Percentiles rank a stretch among this genome's conserved stretches.
Evolutionary conservation across 2,888 invertebrate genomes (phyloP).

Genomic region (Sesia apiformis): DNA sequence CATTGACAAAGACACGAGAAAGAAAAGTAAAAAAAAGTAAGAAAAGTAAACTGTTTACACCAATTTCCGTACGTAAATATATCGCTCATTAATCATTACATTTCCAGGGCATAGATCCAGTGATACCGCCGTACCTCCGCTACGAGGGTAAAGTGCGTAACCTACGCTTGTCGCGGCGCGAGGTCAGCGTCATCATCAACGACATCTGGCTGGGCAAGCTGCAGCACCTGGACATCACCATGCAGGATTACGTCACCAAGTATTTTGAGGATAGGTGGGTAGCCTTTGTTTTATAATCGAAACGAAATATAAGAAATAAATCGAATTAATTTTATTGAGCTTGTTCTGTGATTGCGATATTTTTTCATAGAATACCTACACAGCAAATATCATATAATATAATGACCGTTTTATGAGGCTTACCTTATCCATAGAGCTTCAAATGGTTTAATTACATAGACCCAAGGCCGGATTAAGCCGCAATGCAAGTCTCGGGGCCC

Average conservation of each 20-base stretch:
- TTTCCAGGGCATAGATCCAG: slow-evolving; percentile 51
- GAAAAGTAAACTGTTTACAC: too few species aligned
- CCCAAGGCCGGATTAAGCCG: too few species aligned
- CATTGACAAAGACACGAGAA: too few species aligned
- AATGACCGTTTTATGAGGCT: too few species aligned
- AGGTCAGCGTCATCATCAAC: slow-evolving; percentile 58
- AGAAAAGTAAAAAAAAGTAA: too few species aligned
- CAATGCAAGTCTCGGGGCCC: too few species aligned
- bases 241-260: slow-evolving; percentile 61
- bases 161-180: slow-evolving; percentile 62
- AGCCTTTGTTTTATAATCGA: not conserved
- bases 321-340: not conserved
- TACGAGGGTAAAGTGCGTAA: slow-evolving; percentile 62
- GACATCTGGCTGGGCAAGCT: slow-evolving; percentile 62
- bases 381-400: too few species aligned
- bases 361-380: too few species aligned
- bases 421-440: too few species aligned
- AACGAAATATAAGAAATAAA: not conserved
- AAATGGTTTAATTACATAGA: too few species aligned
- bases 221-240: slow-evolving; percentile 21
- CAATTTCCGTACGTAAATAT: too few species aligned
- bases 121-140: slow-evolving; percentile 55
- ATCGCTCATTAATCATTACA: too few species aligned
- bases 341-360: not conserved
- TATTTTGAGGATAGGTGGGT: slow-evolving; percentile 62